Evolutionary conservation across 2,797 vertebrate genomes (phyloP), one percentile per base, ranked within the genome.

Genomic region (Lycodopsis pacificus): DNA sequence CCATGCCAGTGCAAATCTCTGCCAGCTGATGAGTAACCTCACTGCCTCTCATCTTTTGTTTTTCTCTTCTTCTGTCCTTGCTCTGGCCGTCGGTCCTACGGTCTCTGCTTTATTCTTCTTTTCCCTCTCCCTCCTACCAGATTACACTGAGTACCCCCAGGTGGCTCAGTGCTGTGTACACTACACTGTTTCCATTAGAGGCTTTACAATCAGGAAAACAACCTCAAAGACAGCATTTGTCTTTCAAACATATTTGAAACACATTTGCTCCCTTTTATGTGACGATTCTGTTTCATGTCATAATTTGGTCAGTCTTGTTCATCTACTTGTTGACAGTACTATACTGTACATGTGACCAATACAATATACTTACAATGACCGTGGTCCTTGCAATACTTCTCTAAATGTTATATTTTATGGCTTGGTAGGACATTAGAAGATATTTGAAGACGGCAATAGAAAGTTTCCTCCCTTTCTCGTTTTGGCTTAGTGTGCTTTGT

Each of bases 1-100:
- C 80, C 84, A 84, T 84, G 84, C 84, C 88, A 84, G 72, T 80
- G 80, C 86, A 86, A 88, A 86, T 91, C 86, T 88, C 84, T 89
- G 87, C 86, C 90, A 88, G 84, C 88, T 88, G 96, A 96, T 95
- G 95, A 95, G 93, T 91, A 88, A 91, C 93, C 58, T 79, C 64
- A 9, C 42, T 13, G 48, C 71, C 57, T 67, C 59, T 61, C 46
- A 13, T 75, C 67, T 58, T 46, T 58, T 22, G 46, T 69, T 57
- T 56, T 56, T 53, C 15, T 42, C 36, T 44, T 58, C 27, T 42
- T 57, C 66, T 76, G 25, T 66, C 27, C 25, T 63, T 57, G 8
- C 53, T 78, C 42, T 58, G 9, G 59, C 56, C 74, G 6, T 94
- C 93, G 93, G 91, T 93, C 80, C 88, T 91, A 78, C 92, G 19